Evolutionary conservation across 2,113 vertebrate genomes (phyloP).

Genomic region (Corapipo altera): DNA sequence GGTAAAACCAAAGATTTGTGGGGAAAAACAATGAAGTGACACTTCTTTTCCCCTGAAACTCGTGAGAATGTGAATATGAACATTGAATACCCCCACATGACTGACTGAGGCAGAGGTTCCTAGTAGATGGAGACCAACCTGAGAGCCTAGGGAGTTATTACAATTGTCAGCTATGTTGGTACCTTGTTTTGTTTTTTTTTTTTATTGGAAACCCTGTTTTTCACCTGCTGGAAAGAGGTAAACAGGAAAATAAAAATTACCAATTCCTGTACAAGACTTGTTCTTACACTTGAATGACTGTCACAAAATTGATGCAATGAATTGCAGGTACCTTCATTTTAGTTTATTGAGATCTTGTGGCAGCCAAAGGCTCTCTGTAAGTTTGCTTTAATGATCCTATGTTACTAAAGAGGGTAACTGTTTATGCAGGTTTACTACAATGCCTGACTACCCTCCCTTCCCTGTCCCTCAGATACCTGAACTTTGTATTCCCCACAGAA

Average conservation of each 20-base stretch:
- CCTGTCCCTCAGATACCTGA: neutral
- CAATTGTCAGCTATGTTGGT: neutral
- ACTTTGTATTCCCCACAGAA: neutral
- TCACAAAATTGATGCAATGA: neutral
- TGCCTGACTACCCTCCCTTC: neutral
- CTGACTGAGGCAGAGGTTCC: neutral
- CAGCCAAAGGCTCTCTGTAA: neutral
- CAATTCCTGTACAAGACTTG: neutral
- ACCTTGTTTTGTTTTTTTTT: neutral
- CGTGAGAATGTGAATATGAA: neutral
- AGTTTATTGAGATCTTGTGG: neutral
- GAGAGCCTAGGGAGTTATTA: neutral
- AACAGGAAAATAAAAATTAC: neutral
- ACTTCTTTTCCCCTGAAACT: neutral
- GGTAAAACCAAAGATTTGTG: neutral
- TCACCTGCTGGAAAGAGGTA: neutral
- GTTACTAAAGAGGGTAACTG: neutral
- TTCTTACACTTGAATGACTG: neutral
- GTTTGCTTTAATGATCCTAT: neutral
- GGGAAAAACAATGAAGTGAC: neutral
- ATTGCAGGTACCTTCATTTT: neutral
- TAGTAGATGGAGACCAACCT: neutral
- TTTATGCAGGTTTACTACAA: neutral
- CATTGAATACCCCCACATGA: neutral
- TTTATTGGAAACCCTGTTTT: neutral